Base-by-base conservation (phyloP, 92 coral and sea anemone species). In the Chrysogorgia sp. region DNA sequence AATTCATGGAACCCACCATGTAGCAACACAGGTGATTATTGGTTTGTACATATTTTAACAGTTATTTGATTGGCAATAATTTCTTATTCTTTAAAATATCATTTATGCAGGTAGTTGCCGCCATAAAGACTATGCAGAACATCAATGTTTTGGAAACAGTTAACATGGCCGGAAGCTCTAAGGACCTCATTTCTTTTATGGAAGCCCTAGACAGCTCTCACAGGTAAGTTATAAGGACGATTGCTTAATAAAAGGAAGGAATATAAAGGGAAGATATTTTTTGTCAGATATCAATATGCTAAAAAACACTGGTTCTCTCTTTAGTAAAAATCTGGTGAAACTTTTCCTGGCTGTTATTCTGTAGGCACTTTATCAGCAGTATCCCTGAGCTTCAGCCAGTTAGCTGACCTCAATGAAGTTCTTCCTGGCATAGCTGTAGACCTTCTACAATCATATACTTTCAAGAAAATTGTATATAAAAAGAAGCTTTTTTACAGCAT, bases 1-100 rank as follows among this genome's bases (percentile, higher is more conserved):
- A 40, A 85, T 85, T 21, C 82, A 85, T 71, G 89, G 85, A 13
- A 85, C 85, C 40, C 83, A 77, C 33, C 70, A 76, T 75, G 87
- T 83, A 0, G 81, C 81, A 81, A 71, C 28, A 13, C 81, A 60
- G 81, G 81, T 76, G 28, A 30, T 23, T 31, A 31, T n/a, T 2
- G 32, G 58, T 17, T 34, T 33, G 24, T 57, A 30, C 20, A 28
- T 31, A 45, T 28, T 68, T 26, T 68, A 19, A 70, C 57, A 70
- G 14, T 21, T 20, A 3, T 23, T 40, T 12, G 2, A 37, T 10
- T 20, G 28, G 20, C 10, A 3, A 1, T 67, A 35, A 7, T 43
- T 22, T 20, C 10, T 21, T 52, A 68, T 33, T 29, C 21, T 34
- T 8, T 22, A 68, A 57, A 75, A 56, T 34, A 20, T 47, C 13